phyloP scores from a whole-genome alignment of 2,888 invertebrate species.

The Drosophila rubida region DNA sequence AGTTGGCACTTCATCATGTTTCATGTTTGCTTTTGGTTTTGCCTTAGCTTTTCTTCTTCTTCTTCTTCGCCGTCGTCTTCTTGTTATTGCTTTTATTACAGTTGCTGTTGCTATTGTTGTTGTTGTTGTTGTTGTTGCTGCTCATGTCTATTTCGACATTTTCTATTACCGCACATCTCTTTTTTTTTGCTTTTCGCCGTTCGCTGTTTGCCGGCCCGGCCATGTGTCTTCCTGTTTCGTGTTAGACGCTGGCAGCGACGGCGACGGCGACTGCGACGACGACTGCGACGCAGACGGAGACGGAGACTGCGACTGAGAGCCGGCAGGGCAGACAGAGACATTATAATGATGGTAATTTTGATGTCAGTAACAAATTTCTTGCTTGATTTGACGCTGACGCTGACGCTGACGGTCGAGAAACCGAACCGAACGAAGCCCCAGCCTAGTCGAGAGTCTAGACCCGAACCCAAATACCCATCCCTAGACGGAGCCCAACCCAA shows the following conservation, averaged over 20 bases:
- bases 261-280: neutral
- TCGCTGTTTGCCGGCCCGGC: conserved; percentile 42
- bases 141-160: conserved; percentile 71
- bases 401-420: conserved; percentile 46
- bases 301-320: conserved; percentile 10
- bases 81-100: conserved; percentile 7
- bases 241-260: conserved; percentile 44
- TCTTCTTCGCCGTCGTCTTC: conserved; percentile 14
- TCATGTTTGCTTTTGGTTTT: conserved; percentile 53
- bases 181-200: conserved; percentile 39
- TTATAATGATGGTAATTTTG: conserved; percentile 81
- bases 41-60: conserved; percentile 19
- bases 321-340: conserved; percentile 44
- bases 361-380: conserved; percentile 81
- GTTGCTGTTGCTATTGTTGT: conserved; percentile 15
- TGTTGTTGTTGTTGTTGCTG: conserved; percentile 21
- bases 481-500: conserved; percentile 9
- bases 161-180: conserved; percentile 76
- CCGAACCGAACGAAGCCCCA: conserved; percentile 6
- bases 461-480: neutral
- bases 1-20: conserved; percentile 41
- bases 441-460: conserved; percentile 23
- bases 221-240: conserved; percentile 66
- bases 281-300: neutral
- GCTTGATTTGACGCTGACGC: conserved; percentile 74